Percentiles rank a stretch among this genome's conserved stretches.
phyloP scores from a whole-genome alignment of 2,797 vertebrate species.

The Champsocephalus gunnari region DNA sequence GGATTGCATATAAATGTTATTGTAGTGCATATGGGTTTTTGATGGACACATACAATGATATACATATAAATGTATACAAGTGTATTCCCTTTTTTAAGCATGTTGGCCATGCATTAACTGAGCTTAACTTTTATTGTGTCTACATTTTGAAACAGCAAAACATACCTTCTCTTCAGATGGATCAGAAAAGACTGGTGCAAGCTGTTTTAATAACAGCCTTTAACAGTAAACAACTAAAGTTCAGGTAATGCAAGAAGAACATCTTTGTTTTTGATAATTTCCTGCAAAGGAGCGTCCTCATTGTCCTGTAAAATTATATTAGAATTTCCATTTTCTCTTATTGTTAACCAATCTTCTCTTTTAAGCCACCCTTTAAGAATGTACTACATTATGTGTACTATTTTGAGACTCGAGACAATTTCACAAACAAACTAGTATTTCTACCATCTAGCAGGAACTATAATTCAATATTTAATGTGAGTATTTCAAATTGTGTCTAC shows the following conservation, averaged over 20 bases:
- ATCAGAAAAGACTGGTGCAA: not conserved
- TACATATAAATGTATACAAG: not conserved
- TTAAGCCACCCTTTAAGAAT: not conserved
- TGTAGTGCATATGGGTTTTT: not conserved
- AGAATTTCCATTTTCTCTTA: conserved; percentile 16
- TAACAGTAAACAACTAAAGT: too few relatives aligned
- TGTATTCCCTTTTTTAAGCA: not conserved
- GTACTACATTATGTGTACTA: not conserved
- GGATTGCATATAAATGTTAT: not conserved
- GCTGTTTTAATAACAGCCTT: not conserved
- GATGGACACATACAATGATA: rapidly evolving
- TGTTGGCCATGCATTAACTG: not conserved
- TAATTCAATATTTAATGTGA: too few relatives aligned
- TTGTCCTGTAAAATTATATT: not conserved
- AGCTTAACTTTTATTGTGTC: not conserved
- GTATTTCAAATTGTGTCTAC: not conserved
- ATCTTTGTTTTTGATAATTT: not conserved
- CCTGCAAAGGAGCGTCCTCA: not conserved
- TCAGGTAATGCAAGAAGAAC: not conserved
- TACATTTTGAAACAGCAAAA: not conserved
- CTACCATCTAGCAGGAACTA: too few relatives aligned
- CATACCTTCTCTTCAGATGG: not conserved
- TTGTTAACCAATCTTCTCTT: not conserved
- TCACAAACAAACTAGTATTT: not conserved
- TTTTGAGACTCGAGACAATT: not conserved